Evolutionary conservation across 30 jellyfish, hydroid and myxozoan genomes (phyloP).

Genomic region (Aurelia sp.): DNA sequence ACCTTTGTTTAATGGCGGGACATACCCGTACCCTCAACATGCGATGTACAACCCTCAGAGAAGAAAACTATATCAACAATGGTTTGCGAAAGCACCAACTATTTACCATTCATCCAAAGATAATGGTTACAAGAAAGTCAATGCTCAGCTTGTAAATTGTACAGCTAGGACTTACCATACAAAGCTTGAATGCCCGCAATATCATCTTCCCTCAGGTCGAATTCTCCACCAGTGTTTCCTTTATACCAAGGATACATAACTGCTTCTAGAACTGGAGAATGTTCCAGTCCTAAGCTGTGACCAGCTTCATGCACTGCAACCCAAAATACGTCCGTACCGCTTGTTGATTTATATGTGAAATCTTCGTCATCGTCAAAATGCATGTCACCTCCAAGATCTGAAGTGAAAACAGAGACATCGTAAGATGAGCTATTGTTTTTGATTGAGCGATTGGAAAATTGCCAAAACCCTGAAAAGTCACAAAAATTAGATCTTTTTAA

Average conservation of each 20-base stretch:
- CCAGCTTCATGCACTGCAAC: constrained; percentile 96
- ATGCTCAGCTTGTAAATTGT: background rate
- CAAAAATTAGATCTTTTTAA: too few relatives aligned
- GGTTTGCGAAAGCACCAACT: too few relatives aligned
- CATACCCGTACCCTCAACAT: too few relatives aligned
- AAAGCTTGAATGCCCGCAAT: constrained; percentile 70
- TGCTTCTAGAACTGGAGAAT: constrained; percentile 72
- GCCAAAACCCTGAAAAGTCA: background rate
- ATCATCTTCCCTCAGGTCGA: constrained; percentile 76
- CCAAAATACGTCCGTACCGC: constrained; percentile 72
- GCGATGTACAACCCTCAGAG: too few relatives aligned
- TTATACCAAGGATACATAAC: constrained; percentile 91
- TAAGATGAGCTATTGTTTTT: background rate
- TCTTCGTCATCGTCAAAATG: constrained; percentile 91
- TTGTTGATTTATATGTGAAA: constrained; percentile 37
- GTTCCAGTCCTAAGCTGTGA: constrained; percentile 89
- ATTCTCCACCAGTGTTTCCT: constrained; percentile 59
- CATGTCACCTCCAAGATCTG: constrained; percentile 74
- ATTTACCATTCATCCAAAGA: too few relatives aligned
- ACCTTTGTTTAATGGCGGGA: too few relatives aligned
- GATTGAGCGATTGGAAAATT: background rate
- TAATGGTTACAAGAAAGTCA: background rate
- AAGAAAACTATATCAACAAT: too few relatives aligned
- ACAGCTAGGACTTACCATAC: constrained; percentile 54
- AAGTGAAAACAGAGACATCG: background rate